Evolutionary conservation across 2,113 vertebrate species (phyloP).

Genomic region (Clarias batrachus): DNA sequence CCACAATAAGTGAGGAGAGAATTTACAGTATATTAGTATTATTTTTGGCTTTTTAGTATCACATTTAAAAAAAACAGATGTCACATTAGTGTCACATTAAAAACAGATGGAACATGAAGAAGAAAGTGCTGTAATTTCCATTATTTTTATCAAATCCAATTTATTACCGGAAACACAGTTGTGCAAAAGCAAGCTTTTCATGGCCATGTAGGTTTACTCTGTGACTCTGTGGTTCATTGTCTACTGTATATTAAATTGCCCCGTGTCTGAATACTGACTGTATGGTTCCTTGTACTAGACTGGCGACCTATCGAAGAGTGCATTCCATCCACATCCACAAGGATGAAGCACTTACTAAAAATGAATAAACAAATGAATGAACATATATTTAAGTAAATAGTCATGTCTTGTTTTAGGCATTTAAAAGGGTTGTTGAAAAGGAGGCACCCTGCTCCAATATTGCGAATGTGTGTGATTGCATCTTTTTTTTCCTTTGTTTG

Average conservation of each 20-base stretch:
- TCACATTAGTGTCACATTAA: conserved; percentile 3
- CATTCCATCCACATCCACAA: background rate
- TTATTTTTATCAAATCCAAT: background rate
- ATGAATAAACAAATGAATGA: background rate
- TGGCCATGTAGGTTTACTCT: background rate
- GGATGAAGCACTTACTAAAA: background rate
- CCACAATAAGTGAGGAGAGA: background rate
- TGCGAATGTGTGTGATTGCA: conserved; percentile 3
- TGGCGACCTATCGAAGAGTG: background rate
- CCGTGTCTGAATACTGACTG: background rate
- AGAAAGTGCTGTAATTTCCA: background rate
- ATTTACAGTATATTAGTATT: background rate
- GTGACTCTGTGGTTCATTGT: background rate
- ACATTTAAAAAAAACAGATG: background rate
- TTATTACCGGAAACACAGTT: background rate
- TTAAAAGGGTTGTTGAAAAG: background rate
- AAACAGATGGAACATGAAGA: background rate
- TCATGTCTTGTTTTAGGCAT: background rate
- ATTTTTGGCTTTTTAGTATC: background rate
- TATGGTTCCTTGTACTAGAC: background rate
- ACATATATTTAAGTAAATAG: background rate
- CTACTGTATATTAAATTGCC: no score
- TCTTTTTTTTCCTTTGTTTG: conserved; percentile 46
- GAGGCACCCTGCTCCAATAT: background rate
- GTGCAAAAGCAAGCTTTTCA: background rate